Evolutionary conservation across 2,888 invertebrate genomes (phyloP), one percentile per base, ranked within the genome.

Genomic region (Nysson spinosus): DNA sequence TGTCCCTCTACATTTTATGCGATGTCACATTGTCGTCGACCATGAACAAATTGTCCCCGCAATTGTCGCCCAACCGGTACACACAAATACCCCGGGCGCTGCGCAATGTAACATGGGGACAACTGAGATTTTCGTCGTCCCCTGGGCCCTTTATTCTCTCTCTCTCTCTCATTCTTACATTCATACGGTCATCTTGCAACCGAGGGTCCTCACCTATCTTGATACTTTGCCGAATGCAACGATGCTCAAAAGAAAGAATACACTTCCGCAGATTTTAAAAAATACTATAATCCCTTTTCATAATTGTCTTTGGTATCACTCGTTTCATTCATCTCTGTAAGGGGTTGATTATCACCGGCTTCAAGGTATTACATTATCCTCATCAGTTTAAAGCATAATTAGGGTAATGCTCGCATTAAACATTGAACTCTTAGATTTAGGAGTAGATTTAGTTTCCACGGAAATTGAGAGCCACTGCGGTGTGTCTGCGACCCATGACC

Each of bases 401-500:
- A n/a, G n/a, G n/a, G n/a, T n/a, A n/a, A n/a, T n/a, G n/a, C n/a
- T n/a, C n/a, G n/a, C n/a, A n/a, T n/a, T n/a, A n/a, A n/a, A n/a
- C n/a, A n/a, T n/a, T n/a, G n/a, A n/a, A n/a, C n/a, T n/a, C n/a
- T n/a, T n/a, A n/a, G n/a, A n/a, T n/a, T n/a, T n/a, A n/a, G n/a
- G n/a, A n/a, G n/a, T n/a, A n/a, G n/a, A n/a, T n/a, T n/a, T n/a
- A n/a, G n/a, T n/a, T 16, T 60, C 35, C 28, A 37, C 28, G 19
- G 40, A 47, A 57, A 62, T 77, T 83, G 85, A 81, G 84, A 83
- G 72, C 79, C 84, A 61, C 80, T 83, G 82, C 47, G 69, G 75
- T 78, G 83, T 82, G 84, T 84, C 84, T 84, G 83, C 82, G 84
- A 85, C 85, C 85, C 80, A 74, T 84, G 84, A 85, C 85, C 85